Evolutionary conservation across 2,888 invertebrate species (phyloP), one percentile per base, ranked within the genome.

Genomic region (Leptopilina myrica): DNA sequence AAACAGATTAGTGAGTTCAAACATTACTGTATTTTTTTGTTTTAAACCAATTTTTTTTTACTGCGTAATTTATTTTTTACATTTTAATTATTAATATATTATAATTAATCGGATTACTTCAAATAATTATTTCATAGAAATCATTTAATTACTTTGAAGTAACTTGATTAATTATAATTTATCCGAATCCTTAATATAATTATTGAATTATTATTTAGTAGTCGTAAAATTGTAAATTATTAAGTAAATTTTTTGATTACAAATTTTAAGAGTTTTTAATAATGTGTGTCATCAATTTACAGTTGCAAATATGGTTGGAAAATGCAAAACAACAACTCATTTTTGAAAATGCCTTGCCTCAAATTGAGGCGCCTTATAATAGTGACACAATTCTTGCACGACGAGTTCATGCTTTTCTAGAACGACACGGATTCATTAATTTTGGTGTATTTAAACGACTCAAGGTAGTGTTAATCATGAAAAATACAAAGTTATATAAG

Each of bases 391-490:
- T 95, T 9, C 92, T 99, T 33, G 95, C 98, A 2, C 94, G 95
- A 89, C 94, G 98, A 84, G 95, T 97, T 49, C 98, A 98, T 92
- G 96, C 96, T 0, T 99, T 97, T 92, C 93, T 99, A 59, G 98
- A 99, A 89, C 94, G 99, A 66, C 98, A 99, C 92, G 99, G 99
- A 2, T 98, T 97, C 88, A 98, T 99, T 83, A 99, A 99, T 93
- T 99, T 98, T 93, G 99, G 99, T 0, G 96, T 98, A 76, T 99
- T 98, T 92, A 97, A 98, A 90, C 94, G 97, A 59, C 92, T 96
- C 5, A 96, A 96, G 89, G 95, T 96, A 78, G 93, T 95, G 7
- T 62, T 9, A 20, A 20, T 20, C 5, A 7, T n/a, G 1, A 59
- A 59, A 5, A 15, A 59, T n/a, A 4, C n/a, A 56, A 46, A 46